Base-by-base conservation (phyloP, 1,140 invertebrate species). In the Drosophila leontia region DNA sequence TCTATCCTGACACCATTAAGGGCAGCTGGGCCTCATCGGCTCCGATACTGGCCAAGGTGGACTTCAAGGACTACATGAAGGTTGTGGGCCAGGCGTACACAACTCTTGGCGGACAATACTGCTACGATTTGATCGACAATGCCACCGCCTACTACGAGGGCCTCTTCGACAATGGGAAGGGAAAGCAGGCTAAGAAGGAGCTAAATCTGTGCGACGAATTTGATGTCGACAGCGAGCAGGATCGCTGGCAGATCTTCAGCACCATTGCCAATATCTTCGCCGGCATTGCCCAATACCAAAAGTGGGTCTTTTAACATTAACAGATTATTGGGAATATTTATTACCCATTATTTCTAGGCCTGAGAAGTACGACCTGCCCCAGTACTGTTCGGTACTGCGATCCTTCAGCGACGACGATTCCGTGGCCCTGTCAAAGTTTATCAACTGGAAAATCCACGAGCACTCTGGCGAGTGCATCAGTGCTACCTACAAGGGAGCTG, bases 1-100 rank as follows among this genome's bases (percentile, higher is more conserved):
- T 96, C 63, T 97, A 97, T 85, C 97, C 97, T 3, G 95, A 97
- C 82, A 92, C 97, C 0, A 94, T 96, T 32, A 56, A 55, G 9
- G 92, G 92, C 94, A 95, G 17, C 94, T 95, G 35, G 94, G 97
- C 96, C 3, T 96, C 96, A 1, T 96, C 96, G 83, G 96, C 94
- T 17, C 97, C 96, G 3, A 93, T 97, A 17, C 76, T 94, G 9
- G 96, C 96, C 11, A 94, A 96, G 92, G 93, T 95, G 2, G 94
- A 97, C 91, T 97, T 96, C 81, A 82, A 92, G 44, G 91, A 91
- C 13, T 93, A 77, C 48, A 82, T 91, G 76, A 71, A 85, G 74
- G 78, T 92, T 8, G 71, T 83, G 13, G 91, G 90, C 0, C 1
- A 77, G 37, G 75, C 91, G 0, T 72, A 90, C 13, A 26, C 32